These are phyloP conservation scores for Aurelia sp. DNA, from an alignment of 30 jellyfish, hydroid and myxozoan genomes.

Conservation along the genomic window DNA sequence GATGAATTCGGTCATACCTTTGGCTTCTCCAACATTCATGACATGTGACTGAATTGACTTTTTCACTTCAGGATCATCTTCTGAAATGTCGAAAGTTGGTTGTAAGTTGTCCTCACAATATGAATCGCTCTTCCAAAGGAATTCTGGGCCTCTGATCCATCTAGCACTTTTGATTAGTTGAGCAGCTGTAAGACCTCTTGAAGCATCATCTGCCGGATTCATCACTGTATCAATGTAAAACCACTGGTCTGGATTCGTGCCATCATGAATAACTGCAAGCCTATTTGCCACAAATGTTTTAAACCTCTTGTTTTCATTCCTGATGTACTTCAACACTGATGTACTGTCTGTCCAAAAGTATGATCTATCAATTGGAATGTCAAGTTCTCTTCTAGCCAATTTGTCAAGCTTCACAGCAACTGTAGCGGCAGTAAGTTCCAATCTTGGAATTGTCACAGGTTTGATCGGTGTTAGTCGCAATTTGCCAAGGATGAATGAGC, in stretches of 20 bases:
- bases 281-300: not conserved
- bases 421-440: too few relatives aligned
- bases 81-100: conserved; percentile 11
- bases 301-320: not conserved
- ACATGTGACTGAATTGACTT: not conserved
- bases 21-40: not conserved
- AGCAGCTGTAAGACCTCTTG: conserved; percentile 51
- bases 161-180: conserved; percentile 3
- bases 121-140: conserved; percentile 13
- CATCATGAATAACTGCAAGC: conserved; percentile 30
- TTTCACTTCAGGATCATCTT: conserved; percentile 66
- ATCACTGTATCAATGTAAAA: conserved; percentile 23
- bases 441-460: conserved; percentile 5
- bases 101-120: conserved; percentile 6
- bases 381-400: conserved; percentile 25
- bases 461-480: conserved; percentile 51
- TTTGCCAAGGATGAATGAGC: conserved; percentile 54
- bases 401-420: conserved; percentile 19
- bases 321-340: conserved; percentile 48
- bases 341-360: conserved; percentile 74
- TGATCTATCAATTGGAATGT: not conserved
- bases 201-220: conserved; percentile 70
- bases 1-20: conserved; percentile 5
- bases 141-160: conserved; percentile 69
- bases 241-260: conserved; percentile 55